These are phyloP conservation scores for Xylocopa sonorina DNA, from an alignment of 1,140 invertebrate genomes.

Conservation along the genomic window DNA sequence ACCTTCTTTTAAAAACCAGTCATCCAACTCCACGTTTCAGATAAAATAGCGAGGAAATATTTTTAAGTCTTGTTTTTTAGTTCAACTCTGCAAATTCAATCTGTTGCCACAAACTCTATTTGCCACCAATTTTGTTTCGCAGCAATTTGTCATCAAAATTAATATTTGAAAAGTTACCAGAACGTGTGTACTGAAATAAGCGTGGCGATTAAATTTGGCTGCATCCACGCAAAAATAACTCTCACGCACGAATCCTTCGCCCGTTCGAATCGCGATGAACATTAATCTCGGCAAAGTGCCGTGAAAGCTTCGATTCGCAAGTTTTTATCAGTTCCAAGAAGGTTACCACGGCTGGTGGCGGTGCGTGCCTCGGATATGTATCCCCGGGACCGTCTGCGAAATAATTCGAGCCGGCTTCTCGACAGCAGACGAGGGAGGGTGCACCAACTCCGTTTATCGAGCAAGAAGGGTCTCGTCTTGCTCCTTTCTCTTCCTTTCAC, in stretches of 20 bases:
- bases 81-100: too few relatives aligned
- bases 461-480: not conserved
- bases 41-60: too few relatives aligned
- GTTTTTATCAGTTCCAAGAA: conserved; percentile 19
- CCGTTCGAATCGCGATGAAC: not conserved
- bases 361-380: conserved; percentile 19
- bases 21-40: too few relatives aligned
- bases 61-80: too few relatives aligned
- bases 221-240: not conserved
- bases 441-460: not conserved
- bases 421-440: not conserved
- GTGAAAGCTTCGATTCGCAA: not conserved
- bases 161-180: not conserved
- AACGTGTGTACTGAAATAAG: too few relatives aligned
- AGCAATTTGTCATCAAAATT: not conserved
- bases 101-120: too few relatives aligned
- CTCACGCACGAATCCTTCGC: not conserved
- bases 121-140: too few relatives aligned
- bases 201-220: not conserved
- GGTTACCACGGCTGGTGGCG: not conserved
- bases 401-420: conserved; percentile 3
- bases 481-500: too few relatives aligned
- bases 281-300: not conserved
- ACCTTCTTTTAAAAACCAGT: too few relatives aligned
- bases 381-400: not conserved